Conservation (phyloP, 2,888 invertebrate species). For the Amorpha juglandis region DNA sequence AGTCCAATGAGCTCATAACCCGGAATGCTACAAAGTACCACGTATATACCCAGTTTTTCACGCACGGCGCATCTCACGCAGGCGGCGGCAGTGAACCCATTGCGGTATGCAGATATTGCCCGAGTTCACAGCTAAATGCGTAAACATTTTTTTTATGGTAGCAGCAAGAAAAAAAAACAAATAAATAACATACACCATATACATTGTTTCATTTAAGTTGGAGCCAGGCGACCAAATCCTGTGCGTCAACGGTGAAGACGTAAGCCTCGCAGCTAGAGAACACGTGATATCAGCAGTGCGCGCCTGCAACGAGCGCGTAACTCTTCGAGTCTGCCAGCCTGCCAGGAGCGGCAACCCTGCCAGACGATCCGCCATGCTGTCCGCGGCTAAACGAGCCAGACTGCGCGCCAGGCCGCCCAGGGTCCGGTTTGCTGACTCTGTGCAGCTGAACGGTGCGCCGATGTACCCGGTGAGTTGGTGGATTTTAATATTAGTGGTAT, state of each 20-base stretch:
- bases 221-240: slow-evolving; percentile 96
- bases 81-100: too few relatives aligned
- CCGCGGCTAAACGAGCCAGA: slow-evolving; percentile 93
- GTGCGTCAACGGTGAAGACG: slow-evolving; percentile 95
- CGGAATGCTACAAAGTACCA: too few relatives aligned
- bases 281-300: slow-evolving; percentile 95
- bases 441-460: slow-evolving; percentile 93
- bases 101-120: too few relatives aligned
- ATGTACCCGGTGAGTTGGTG: slow-evolving; percentile 91
- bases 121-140: too few relatives aligned
- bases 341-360: slow-evolving; percentile 82
- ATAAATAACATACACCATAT: background rate
- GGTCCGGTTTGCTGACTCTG: slow-evolving; percentile 95
- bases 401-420: slow-evolving; percentile 91
- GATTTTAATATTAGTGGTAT: too few relatives aligned
- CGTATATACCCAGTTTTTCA: too few relatives aligned
- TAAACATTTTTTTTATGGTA: too few relatives aligned
- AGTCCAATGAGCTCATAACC: too few relatives aligned
- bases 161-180: too few relatives aligned
- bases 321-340: slow-evolving; percentile 93
- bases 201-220: slow-evolving; percentile 77
- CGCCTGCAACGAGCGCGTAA: slow-evolving; percentile 90
- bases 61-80: too few relatives aligned
- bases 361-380: slow-evolving; percentile 92
- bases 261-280: slow-evolving; percentile 92